Evolutionary conservation across 1,140 invertebrate species (phyloP), one percentile per base, ranked within the genome.

Genomic region (Hycleus phaleratus): DNA sequence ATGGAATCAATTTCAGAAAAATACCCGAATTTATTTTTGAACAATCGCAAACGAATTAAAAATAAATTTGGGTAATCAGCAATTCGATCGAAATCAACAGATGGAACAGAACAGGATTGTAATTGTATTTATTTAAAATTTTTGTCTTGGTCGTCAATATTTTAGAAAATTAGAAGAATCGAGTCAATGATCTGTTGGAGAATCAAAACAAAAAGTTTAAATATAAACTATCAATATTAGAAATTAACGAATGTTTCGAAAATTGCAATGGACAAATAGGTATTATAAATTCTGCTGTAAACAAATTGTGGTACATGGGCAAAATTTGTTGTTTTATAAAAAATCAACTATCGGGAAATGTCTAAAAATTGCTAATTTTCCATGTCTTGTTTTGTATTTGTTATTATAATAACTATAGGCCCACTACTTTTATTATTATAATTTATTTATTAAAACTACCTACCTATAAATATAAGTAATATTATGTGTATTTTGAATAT

Each of bases 261-360:
- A 62, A 60, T 61, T 60, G 59, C 60, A 66, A 63, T 63, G 65
- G 62, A 62, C 56, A 67, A 62, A 67, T 64, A 61, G 64, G 51
- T 61, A 61, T 63, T 57, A 61, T 55, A 32, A 32, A 32, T 32
- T 32, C 4, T 32, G 18, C 48, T 48, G 42, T 46, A 24, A 18
- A 8, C 10, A 4, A 25, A 11, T 40, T 12, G 6, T 49, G 40
- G 39, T 46, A 40, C 53, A 26, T 38, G 38, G 26, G 7, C 32
- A 56, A 32, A 55, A 40, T 26, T 50, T 44, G 10, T 38, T 2
- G 3, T 11, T 46, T 46, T 46, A 26, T 45, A 38, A 25, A 32
- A 32, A 32, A 32, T 7, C 32, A 7, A 32, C 32, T 32, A 5
- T 32, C 7, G 4, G 32, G 18, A 46, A 46, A 46, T 38, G 24